Evolutionary conservation across 2,888 invertebrate genomes (phyloP), one percentile per base, ranked within the genome.

Genomic region (Eulithis prunata): DNA sequence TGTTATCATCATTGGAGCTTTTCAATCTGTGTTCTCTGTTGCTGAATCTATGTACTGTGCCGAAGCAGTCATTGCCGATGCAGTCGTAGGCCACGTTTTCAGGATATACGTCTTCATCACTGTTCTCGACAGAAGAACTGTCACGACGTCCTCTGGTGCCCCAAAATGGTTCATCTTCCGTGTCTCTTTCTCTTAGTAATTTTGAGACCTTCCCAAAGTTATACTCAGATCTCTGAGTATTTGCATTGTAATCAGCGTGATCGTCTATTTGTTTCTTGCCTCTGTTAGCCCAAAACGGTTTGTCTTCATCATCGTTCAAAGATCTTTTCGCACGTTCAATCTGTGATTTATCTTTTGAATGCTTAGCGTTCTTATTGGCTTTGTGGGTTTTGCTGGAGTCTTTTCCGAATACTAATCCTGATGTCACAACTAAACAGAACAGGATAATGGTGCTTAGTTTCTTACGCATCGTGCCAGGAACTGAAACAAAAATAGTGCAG

Each of bases 101-200:
- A 45, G 71, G 65, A 67, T 75, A 76, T 57, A 79, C 77, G 41
- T 72, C 72, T 3, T 78, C 81, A 14, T 68, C 60, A 55, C 71
- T 64, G 61, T 75, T 76, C 76, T 89, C 89, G 12, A 75, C 69
- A 0, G 85, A 81, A 0, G 76, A 76, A 66, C 79, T 81, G 0
- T 86, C 87, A 13, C 91, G 82, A 72, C 86, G 80, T 7, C 90
- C 91, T 71, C 91, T 79, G 41, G 81, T 85, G 7, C 85, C 90
- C 92, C 92, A 92, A 77, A 93, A 92, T 1, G 90, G 90, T 47
- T 88, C 86, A 59, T 85, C 78, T 10, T 81, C 74, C 1, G 78
- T 51, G 51, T 78, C 74, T 69, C 71, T 76, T 7, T 72, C 74
- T 61, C 82, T 80, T 32, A 75, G 49, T 13, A 77, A 54, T 62